Conservation (phyloP, 1,140 invertebrate genomes). For the Babylonia areolata region DNA sequence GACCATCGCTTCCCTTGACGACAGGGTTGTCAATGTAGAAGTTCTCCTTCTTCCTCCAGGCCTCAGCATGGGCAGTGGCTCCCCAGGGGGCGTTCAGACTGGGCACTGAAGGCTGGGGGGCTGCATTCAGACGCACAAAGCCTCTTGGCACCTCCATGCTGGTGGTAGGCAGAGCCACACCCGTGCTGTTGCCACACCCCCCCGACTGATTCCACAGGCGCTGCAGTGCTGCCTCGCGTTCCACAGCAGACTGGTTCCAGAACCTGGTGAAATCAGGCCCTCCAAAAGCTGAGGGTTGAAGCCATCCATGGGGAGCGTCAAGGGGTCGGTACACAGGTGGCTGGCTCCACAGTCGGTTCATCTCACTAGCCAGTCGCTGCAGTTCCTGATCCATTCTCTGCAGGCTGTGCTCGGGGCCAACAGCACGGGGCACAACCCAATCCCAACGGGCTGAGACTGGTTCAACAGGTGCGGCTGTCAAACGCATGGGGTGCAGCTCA, state of each 20-base stretch:
- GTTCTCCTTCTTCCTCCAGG: conserved; percentile 65
- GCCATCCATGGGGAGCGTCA: background rate
- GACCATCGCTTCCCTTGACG: conserved; percentile 54
- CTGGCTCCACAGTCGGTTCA: conserved; percentile 39
- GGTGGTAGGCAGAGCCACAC: background rate
- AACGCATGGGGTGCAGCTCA: too few relatives aligned
- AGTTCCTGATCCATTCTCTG: conserved; percentile 44
- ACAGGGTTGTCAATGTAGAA: conserved; percentile 68
- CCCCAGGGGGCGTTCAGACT: background rate
- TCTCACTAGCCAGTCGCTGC: conserved; percentile 45
- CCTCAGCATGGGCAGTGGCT: conserved; percentile 28
- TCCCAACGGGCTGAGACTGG: too few relatives aligned
- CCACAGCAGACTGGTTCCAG: background rate
- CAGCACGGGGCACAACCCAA: too few relatives aligned
- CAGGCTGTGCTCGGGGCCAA: conserved; percentile 44
- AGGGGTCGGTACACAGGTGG: background rate
- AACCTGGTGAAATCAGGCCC: background rate
- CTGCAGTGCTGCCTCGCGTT: background rate
- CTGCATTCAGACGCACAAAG: background rate
- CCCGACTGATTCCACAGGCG: background rate
- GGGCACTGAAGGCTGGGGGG: background rate
- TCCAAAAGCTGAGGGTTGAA: background rate
- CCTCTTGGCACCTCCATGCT: background rate
- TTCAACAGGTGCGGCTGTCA: too few relatives aligned
- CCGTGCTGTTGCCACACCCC: background rate